Base-by-base conservation (phyloP, 1,140 invertebrate genomes). In the Heliconius himera region DNA sequence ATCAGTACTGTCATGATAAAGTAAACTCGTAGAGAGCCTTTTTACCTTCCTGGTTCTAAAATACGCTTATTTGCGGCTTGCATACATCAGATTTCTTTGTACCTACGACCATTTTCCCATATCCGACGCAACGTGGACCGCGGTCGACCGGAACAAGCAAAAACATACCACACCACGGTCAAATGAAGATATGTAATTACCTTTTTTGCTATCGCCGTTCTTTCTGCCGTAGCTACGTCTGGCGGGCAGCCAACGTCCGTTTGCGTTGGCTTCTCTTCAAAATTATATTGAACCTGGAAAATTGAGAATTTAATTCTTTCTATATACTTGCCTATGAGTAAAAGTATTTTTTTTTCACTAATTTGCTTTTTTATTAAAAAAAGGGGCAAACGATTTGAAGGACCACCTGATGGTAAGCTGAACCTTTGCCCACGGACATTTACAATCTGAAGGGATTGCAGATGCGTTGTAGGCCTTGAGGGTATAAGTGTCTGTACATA, bases 121-220 rank as follows among this genome's bases (percentile, higher is more conserved):
- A 66, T 88, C 87, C 90, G 88, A 85, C 82, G 70, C 82, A 79
- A 41, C 46, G 66, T 29, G 60, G 38, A 81, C 75, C 73, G 66
- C 84, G 84, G 76, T 85, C 73, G 82, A 81, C 83, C 88, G 91
- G 84, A 87, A 91, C 90, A 72, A 49, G 82, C 84, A 86, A 93
- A 92, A 92, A 93, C 87, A 82, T 66, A 18, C 74, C 81, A 72
- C 83, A 91, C 85, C 90, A 94, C 91, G 92, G 86, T 94, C 89
- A 94, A 94, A 94, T 93, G 92, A 93, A 94, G 91, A 92, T 89
- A 81, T 90, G 91, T 90, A 92, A 94, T 94, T 94, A 91, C 82
- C 83, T 91, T 90, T 93, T 92, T 90, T 76, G 81, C 72, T 79
- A 89, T 88, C 84, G 85, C 73, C 75, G 82, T 86, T 91, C 88